Conservation (phyloP, 2,113 vertebrate genomes). For the Nymphicus hollandicus region DNA sequence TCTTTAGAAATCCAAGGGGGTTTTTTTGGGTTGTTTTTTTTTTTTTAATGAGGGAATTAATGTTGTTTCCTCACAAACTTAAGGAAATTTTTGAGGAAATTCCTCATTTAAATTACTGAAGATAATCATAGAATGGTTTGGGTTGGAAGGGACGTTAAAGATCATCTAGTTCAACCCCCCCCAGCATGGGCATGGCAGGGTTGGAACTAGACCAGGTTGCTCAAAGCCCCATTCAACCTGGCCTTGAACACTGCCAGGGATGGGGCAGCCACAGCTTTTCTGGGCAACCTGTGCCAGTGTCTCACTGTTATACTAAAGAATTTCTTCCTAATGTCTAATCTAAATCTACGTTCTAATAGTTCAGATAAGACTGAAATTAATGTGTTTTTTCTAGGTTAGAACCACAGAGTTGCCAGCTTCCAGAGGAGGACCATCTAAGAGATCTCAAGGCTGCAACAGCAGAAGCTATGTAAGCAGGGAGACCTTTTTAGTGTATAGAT, state of each 20-base stretch:
- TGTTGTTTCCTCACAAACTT: not conserved
- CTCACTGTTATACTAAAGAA: not conserved
- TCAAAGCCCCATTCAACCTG: not conserved
- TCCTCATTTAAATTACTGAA: not conserved
- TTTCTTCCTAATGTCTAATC: not conserved
- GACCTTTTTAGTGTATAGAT: not conserved
- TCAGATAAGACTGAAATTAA: not conserved
- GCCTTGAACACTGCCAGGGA: not conserved
- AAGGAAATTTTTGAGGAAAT: not conserved
- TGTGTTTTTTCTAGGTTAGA: slow-evolving; percentile 66
- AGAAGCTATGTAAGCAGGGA: slow-evolving; percentile 80
- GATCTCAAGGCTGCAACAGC: slow-evolving; percentile 82
- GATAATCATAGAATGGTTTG: not conserved
- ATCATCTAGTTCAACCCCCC: not conserved
- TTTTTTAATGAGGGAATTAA: not conserved
- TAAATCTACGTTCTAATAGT: not conserved
- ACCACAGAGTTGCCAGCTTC: slow-evolving; percentile 56
- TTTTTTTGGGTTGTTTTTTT: not conserved
- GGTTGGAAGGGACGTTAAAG: not conserved
- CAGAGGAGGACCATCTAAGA: slow-evolving; percentile 74
- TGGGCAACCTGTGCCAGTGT: not conserved
- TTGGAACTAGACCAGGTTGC: not conserved
- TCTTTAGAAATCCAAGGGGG: not conserved
- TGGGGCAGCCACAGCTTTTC: not conserved
- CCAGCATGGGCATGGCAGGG: not conserved